Evolutionary conservation across 2,888 invertebrate species (phyloP).

Genomic region (Mongoloraphidia duomilia): DNA sequence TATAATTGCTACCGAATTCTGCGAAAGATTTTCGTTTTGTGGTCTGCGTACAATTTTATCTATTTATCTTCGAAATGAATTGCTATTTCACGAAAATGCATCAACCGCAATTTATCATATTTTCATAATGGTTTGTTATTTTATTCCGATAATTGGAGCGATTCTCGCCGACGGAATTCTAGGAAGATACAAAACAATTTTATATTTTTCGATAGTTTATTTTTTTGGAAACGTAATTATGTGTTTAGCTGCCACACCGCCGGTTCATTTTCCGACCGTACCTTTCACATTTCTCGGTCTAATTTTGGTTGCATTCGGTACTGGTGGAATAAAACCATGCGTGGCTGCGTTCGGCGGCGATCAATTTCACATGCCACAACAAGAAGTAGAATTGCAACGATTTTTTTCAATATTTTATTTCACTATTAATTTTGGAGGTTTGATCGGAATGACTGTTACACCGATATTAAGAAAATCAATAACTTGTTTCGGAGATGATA

Average conservation of each 20-base stretch:
- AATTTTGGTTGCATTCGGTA: constrained; percentile 54
- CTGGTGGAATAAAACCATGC: constrained; percentile 78
- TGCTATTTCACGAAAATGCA: constrained; percentile 47
- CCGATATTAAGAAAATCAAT: constrained; percentile 54
- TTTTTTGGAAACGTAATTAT: constrained; percentile 52
- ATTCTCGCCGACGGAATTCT: constrained; percentile 64
- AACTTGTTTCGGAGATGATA: constrained; percentile 51
- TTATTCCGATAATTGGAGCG: constrained; percentile 60
- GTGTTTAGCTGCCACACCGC: constrained; percentile 44
- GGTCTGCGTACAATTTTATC: constrained; percentile 68
- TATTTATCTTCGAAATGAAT: constrained; percentile 54
- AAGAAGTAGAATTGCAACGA: constrained; percentile 47
- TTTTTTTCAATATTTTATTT: constrained; percentile 79
- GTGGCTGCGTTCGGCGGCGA: constrained; percentile 80
- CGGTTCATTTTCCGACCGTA: constrained; percentile 32
- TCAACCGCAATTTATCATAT: constrained; percentile 64
- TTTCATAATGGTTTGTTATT: constrained; percentile 64
- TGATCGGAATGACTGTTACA: constrained; percentile 52
- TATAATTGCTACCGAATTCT: constrained; percentile 73
- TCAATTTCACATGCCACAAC: constrained; percentile 56
- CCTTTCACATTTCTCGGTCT: constrained; percentile 36
- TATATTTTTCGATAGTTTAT: constrained; percentile 62
- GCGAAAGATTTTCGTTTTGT: constrained; percentile 75
- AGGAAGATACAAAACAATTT: constrained; percentile 66
- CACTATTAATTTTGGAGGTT: constrained; percentile 56